Evolutionary conservation across 2,113 vertebrate species (phyloP).

Genomic region (Ammodytes dubius): DNA sequence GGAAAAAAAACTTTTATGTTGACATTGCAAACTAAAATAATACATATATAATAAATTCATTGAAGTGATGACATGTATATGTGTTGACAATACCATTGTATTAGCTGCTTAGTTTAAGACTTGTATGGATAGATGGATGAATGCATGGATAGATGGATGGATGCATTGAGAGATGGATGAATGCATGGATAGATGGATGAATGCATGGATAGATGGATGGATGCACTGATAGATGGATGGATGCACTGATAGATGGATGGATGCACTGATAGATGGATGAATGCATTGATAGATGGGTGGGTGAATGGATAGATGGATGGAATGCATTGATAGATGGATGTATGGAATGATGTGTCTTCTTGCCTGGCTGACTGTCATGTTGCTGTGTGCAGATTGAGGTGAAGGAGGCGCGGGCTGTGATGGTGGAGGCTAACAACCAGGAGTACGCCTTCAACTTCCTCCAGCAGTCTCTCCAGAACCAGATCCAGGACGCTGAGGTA

Average conservation of each 20-base stretch:
- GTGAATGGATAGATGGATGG: no score
- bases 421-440: conserved; percentile 87
- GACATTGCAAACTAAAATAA: no score
- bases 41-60: no score
- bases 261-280: conserved; percentile 77
- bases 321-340: background rate
- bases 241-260: conserved; percentile 70
- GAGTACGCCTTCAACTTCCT: conserved; percentile 87
- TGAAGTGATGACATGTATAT: no score
- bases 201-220: background rate
- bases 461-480: conserved; percentile 84
- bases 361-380: background rate
- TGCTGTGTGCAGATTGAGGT: conserved; percentile 76
- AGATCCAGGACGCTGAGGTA: conserved; percentile 85
- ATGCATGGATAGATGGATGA: conserved; percentile 77
- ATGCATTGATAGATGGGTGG: conserved; percentile 42
- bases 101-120: no score
- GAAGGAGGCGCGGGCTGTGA: conserved; percentile 80
- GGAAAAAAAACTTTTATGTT: no score
- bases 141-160: conserved; percentile 62
- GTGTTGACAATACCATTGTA: no score
- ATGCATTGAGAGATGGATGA: conserved; percentile 76
- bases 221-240: conserved; percentile 74
- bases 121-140: background rate
- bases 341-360: background rate